Evolutionary conservation across 2,113 vertebrate genomes (phyloP).

Genomic region (Silurus asotus): DNA sequence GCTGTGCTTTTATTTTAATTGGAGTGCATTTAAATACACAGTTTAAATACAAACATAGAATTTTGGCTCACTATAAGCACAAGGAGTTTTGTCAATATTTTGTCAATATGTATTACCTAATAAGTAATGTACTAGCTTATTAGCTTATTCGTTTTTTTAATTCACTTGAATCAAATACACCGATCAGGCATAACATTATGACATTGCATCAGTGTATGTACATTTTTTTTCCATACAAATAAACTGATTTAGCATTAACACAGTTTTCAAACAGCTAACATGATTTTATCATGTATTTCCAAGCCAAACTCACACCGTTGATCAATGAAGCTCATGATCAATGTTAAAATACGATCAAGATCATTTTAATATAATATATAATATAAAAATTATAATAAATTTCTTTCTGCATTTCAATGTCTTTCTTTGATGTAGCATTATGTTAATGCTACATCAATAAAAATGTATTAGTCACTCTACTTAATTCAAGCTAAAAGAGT

Average conservation of each 20-base stretch:
- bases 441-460: background rate
- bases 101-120: background rate
- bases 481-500: background rate
- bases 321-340: background rate
- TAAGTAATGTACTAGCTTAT: background rate
- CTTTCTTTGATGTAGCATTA: no score
- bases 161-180: no score
- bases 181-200: no score
- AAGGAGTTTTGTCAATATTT: background rate
- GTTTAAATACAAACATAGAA: background rate
- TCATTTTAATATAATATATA: no score
- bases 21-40: background rate
- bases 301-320: background rate
- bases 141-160: no score
- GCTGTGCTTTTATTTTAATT: background rate
- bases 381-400: background rate
- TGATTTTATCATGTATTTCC: background rate
- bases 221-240: background rate
- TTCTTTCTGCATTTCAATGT: background rate
- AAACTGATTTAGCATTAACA: background rate
- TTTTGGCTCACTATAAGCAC: background rate
- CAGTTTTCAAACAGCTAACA: background rate
- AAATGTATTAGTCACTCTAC: background rate
- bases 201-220: background rate
- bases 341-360: no score